Evolutionary conservation across 1,140 invertebrate species (phyloP), one percentile per base, ranked within the genome.

Genomic region (Lepidurus apus): DNA sequence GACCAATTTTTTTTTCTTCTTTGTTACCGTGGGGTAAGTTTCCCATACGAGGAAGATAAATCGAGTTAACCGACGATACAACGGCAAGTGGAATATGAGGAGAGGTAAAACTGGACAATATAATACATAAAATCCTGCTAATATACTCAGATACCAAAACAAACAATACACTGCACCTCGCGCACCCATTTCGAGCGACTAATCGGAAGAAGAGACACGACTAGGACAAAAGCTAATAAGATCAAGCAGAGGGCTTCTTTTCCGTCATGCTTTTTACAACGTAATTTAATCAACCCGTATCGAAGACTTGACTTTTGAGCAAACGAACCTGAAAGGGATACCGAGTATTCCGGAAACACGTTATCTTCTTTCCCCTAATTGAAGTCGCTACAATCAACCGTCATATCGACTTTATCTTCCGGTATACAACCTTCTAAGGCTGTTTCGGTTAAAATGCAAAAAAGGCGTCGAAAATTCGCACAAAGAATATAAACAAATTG

Each of bases 41-140:
- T 65, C 53, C 53, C 53, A 65, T 7, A 65, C 6, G 13, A 65
- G 17, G 3, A 65, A 65, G 53, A 65, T 65, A 21, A 65, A 21
- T 21, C 53, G 53, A 65, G 53, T 65, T 65, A 65, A 7, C 21
- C 53, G n/a, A 65, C 53, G 53, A n/a, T 65, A 65, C 53, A 65
- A 17, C 53, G 53, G 53, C 53, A 65, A 21, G 21, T 65, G 53
- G 21, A 65, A 65, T 13, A 65, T 21, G 7, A 65, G 53, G 53
- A 65, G 13, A 17, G 13, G 53, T 65, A 65, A 65, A 65, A 65
- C 8, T n/a, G 53, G 53, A 3, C 53, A 65, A 3, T 65, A 65
- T 65, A 65, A 65, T 4, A 65, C 17, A 65, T 65, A 65, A 65
- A 65, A 65, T 4, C 53, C 53, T 65, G 53, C 53, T 65, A 65